Conservation (phyloP, 1,140 invertebrate species). For the Globodera ellingtonae region DNA sequence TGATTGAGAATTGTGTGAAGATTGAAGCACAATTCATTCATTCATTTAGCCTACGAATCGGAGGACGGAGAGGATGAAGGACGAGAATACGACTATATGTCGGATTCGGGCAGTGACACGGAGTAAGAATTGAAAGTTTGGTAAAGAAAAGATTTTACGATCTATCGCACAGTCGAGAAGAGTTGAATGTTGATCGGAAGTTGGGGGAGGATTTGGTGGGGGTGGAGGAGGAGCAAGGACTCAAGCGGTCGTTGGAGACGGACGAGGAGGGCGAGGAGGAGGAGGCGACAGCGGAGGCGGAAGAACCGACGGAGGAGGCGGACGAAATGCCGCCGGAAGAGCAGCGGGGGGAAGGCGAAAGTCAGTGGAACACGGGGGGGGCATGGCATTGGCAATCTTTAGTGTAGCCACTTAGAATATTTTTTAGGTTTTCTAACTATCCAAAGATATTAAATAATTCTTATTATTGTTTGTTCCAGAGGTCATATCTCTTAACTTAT, state of each 20-base stretch:
- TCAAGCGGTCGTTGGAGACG: constrained; percentile 44
- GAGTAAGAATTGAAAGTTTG: constrained; percentile 53
- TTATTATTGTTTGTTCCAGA: too few relatives aligned
- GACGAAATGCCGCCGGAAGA: background rate
- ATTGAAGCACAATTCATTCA: background rate
- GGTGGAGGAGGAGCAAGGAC: constrained; percentile 58
- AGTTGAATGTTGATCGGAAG: constrained; percentile 57
- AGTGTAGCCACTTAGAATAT: too few relatives aligned
- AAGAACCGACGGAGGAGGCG: constrained; percentile 16
- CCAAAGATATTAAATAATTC: too few relatives aligned
- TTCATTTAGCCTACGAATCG: constrained; percentile 61
- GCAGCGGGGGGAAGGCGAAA: background rate
- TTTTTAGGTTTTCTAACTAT: too few relatives aligned
- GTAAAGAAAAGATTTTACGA: constrained; percentile 19
- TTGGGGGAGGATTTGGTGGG: constrained; percentile 60
- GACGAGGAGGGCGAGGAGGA: constrained; percentile 48
- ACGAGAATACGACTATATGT: constrained; percentile 63
- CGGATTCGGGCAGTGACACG: constrained; percentile 63
- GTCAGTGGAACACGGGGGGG: background rate
- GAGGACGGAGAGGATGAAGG: constrained; percentile 65
- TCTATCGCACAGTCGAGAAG: constrained; percentile 51
- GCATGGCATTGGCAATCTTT: too few relatives aligned
- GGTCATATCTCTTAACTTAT: too few relatives aligned
- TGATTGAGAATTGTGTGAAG: constrained; percentile 31
- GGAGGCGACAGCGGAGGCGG: constrained; percentile 42